Base-by-base conservation (phyloP, 23 tunicate species). In the Halocynthia roretzi region DNA sequence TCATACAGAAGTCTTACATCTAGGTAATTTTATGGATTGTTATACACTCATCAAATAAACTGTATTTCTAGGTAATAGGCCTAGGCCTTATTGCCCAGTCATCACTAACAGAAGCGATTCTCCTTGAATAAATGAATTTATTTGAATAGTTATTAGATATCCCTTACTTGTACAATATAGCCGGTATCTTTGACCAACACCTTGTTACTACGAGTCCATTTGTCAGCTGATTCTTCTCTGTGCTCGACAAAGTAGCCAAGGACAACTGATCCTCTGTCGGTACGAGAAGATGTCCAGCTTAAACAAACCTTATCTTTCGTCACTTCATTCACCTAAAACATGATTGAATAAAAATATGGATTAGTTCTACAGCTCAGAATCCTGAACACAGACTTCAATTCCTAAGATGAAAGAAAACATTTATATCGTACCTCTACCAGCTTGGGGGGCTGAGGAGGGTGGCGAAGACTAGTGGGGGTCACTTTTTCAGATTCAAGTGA, bases 211-310 rank as follows among this genome's bases (percentile, higher is more conserved):
- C 93, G 77, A 61, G 78, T 80, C 98, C 98, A 92, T 52, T 76
- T 77, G 6, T 74, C 85, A 6, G 91, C 76, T n/a, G 68, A 61
- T 5, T 58, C 80, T 75, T 92, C 91, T 44, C 68, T 72, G 5
- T 87, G 81, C 54, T 92, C 92, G 22, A 92, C 98, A 76, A 75
- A 86, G 77, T 92, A 92, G 5, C 98, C 98, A 2, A 71, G 74
- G 48, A 92, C 77, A 7, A 80, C 73, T 7, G 91, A 80, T 17
- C 86, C 88, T 6, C 87, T 85, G 64, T 83, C 92, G 15, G n/a
- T 17, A 5, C 84, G 77, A 11, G 85, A 31, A 10, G 90, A 79
- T 6, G 78, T 58, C 98, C 98, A 92, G 5, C 85, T 66, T 21
- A 92, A 40, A 57, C 76, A 82, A 17, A 92, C 72, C 61, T 72